Evolutionary conservation across 2,797 vertebrate genomes (phyloP).

Genomic region (Ambastaia sidthimunki): DNA sequence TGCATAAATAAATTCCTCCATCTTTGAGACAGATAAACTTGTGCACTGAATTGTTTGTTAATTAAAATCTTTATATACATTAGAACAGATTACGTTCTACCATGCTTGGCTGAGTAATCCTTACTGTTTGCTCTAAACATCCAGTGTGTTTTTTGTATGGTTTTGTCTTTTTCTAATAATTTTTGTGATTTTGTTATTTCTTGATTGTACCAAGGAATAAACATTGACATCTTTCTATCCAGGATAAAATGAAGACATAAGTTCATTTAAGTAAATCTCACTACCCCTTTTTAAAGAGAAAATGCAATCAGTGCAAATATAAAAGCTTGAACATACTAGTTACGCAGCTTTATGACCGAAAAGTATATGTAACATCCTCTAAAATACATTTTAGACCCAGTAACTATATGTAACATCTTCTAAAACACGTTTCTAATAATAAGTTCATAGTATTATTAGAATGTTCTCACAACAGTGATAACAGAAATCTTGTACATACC

Average conservation of each 20-base stretch:
- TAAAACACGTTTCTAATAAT: slow-evolving; percentile 9
- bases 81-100: background rate
- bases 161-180: background rate
- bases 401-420: background rate
- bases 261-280: background rate
- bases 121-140: slow-evolving; percentile 2
- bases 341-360: slow-evolving; percentile 3
- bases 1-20: slow-evolving; percentile 56
- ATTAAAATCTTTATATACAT: slow-evolving; percentile 63
- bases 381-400: too few species aligned
- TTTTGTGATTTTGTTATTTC: background rate
- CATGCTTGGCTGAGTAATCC: slow-evolving; percentile 18
- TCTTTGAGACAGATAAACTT: slow-evolving; percentile 64
- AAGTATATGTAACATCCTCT: too few species aligned
- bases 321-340: background rate
- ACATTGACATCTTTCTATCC: slow-evolving; percentile 15
- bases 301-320: slow-evolving; percentile 4
- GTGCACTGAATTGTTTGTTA: slow-evolving; percentile 65
- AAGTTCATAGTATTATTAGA: slow-evolving; percentile 7
- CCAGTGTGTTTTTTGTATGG: background rate
- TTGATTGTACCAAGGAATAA: slow-evolving; percentile 19
- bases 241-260: slow-evolving; percentile 1
- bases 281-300: background rate
- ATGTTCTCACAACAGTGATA: background rate
- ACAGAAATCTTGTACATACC: slow-evolving; percentile 6